Base-by-base conservation (phyloP, 2,888 invertebrate genomes). In the Meteorus colon region DNA sequence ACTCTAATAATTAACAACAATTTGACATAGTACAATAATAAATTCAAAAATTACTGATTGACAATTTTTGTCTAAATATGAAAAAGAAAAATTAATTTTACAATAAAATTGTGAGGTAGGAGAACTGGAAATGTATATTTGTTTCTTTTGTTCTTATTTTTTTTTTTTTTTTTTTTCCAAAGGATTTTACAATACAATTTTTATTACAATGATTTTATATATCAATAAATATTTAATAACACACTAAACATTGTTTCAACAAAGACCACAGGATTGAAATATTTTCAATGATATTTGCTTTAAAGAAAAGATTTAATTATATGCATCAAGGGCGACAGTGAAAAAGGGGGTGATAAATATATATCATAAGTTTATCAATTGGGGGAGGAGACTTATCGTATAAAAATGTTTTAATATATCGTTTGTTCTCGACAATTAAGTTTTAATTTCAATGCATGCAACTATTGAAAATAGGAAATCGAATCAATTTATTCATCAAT, bases 111-210 rank as follows among this genome's bases (percentile, higher is more conserved):
- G 55, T 19, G 55, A 55, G 55, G 55, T 55, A 19, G 55, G 55
- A 55, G n/a, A 55, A 55, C 55, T 55, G 55, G 55, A 55, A 55
- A 55, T 55, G 19, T 55, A 55, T 55, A 19, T 19, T 55, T 55
- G 19, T 19, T 55, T 55, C n/a, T 55, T 55, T 55, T 24, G n/a
- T 55, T 19, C n/a, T 55, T n/a, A 4, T 48, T 48, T 1, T 48
- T 48, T 48, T 24, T 24, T 48, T 48, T 1, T 48, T 48, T 48
- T 24, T 24, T 55, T 19, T 55, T 55, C 19, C 55, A 19, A 55
- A 55, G 55, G 55, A 55, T 55, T 55, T 55, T 55, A 55, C 55
- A 55, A 55, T 55, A 55, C 55, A 55, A 55, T 55, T 55, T 55
- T 55, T 8, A 55, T 55, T 55, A 55, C 55, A 55, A 55, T 55